phyloP scores from a whole-genome alignment of 2,888 invertebrate genomes.

The Malthinus seriepunctatus region DNA sequence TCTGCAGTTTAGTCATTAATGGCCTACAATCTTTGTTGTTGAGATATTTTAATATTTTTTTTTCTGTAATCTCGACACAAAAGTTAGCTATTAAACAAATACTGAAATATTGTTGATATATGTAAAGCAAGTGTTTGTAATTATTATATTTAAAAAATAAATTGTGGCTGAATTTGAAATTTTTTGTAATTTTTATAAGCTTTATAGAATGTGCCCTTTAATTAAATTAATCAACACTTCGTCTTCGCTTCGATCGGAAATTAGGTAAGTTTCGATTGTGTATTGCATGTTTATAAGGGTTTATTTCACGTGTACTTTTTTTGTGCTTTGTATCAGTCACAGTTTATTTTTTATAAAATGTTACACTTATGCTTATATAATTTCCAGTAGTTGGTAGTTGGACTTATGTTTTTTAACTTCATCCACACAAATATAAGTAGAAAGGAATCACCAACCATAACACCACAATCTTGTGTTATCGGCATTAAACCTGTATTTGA shows the following conservation, averaged over 20 bases:
- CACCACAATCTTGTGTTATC: too few relatives aligned
- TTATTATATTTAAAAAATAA: conserved; percentile 39
- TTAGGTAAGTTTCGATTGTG: conserved; percentile 14
- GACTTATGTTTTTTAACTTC: too few relatives aligned
- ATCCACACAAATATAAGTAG: too few relatives aligned
- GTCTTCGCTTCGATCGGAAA: neutral
- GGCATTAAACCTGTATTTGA: too few relatives aligned
- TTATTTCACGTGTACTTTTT: conserved; percentile 12
- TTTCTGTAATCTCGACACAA: conserved; percentile 24
- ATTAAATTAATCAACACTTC: too few relatives aligned
- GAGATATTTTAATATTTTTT: conserved; percentile 23
- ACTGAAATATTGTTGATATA: conserved; percentile 33
- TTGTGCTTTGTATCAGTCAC: conserved; percentile 31
- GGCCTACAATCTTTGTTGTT: conserved; percentile 45
- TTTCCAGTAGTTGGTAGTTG: too few relatives aligned
- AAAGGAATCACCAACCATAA: too few relatives aligned
- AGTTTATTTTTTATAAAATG: conserved; percentile 28
- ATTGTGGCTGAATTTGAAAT: conserved; percentile 40
- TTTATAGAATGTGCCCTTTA: neutral
- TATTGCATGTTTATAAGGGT: conserved; percentile 10
- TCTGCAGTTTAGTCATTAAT: conserved; percentile 16
- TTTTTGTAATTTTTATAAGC: conserved; percentile 7
- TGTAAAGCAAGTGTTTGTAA: conserved; percentile 41
- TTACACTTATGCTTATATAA: too few relatives aligned
- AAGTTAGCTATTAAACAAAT: conserved; percentile 8